Evolutionary conservation across 2,888 invertebrate species (phyloP), one percentile per base, ranked within the genome.

Genomic region (Diarsia dahlii): DNA sequence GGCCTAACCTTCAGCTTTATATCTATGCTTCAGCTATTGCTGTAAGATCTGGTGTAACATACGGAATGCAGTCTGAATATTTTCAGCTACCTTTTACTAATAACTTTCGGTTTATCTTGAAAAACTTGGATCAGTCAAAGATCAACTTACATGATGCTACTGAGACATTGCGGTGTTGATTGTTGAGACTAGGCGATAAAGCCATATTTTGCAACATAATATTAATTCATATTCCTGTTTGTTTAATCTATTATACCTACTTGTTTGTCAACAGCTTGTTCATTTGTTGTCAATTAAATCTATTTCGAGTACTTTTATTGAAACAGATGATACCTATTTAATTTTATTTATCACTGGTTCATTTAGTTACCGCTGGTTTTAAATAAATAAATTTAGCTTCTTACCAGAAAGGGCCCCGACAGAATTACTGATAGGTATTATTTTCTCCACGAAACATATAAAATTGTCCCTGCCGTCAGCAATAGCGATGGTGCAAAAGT

Each of bases 61-160:
- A 58, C 1, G 28, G 3, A 58, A 20, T 34, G 3, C 34, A 28
- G 18, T 3, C 34, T 56, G 56, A 23, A 2, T 39, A 48, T 39
- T 48, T 74, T 54, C 18, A 13, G 13, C 0, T 52, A 74, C 23
- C 15, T 39, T 50, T 13, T 0, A n/a, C 34, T 64, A 20, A 74
- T 6, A 9, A 46, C 46, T 52, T 74, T 28, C 3, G 0, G 12
- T 66, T 60, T 52, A 46, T 65, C 48, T 74, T 66, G 1, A 45
- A 46, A n/a, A 18, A 46, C 0, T 8, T 64, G 48, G 5, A 23
- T 45, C 28, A 64, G 50, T 77, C 71, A 77, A 77, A 77, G 78
- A 34, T 78, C 46, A 76, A 62, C 6, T 68, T 5, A 58, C 34
- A 28, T 15, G 18, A 56, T 62, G 23, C 39, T 69, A 68, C n/a